Base-by-base conservation (phyloP, 2,888 invertebrate species). In the Dugesia japonica region DNA sequence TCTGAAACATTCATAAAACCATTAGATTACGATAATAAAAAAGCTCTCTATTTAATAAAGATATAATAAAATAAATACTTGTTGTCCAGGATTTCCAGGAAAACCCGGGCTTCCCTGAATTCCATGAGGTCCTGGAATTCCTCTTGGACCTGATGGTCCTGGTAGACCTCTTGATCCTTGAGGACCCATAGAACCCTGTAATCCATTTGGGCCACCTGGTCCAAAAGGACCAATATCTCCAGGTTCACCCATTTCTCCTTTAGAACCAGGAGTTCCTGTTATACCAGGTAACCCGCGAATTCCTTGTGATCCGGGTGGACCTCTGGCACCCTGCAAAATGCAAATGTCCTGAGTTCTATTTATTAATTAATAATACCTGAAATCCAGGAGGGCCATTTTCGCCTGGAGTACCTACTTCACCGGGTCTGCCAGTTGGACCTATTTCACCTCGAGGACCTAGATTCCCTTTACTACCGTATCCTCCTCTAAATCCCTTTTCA, bases 61-160 rank as follows among this genome's bases (percentile, higher is more conserved):
- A n/a, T n/a, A n/a, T n/a, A n/a, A n/a, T n/a, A n/a, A n/a, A n/a
- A n/a, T n/a, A 0, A 74, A 17, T 15, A 77, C 79, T 4, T 26
- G 31, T 26, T 23, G 73, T 23, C 79, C 79, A 27, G 72, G 73
- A 28, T 73, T 78, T 73, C 79, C 76, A 42, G 71, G 17, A 31
- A 9, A 9, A 15, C 77, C 74, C 13, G 42, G n/a, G 27, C 56
- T 71, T 71, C 80, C 80, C 28, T 73, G 28, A 15, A 72, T 26
- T 26, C 80, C 80, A 71, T 56, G 71, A n/a, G 71, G 38, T 17
- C 80, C 80, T 31, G 74, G 72, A 27, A 38, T 38, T 56, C 80
- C 80, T 71, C 74, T 28, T 33, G 71, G 72, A n/a, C 77, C 71
- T 75, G 76, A 28, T 38, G 75, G 74, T 26, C 80, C 80, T 26